phyloP scores from a whole-genome alignment of 1,140 invertebrate species.

The Bombus vancouverensis region DNA sequence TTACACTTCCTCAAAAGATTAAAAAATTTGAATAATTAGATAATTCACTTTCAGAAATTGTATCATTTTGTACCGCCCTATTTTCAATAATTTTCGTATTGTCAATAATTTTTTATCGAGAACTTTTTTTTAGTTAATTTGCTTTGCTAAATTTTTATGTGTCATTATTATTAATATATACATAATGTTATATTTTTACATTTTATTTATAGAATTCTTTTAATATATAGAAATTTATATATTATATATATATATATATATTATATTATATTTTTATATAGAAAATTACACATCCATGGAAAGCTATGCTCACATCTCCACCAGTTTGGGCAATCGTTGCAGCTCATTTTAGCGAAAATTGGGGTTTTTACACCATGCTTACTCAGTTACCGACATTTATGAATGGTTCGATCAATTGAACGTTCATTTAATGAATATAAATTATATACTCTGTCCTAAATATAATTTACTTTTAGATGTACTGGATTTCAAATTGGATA shows the following conservation, averaged over 20 bases:
- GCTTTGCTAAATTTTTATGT: background rate
- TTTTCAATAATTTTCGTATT: background rate
- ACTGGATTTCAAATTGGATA: constrained; percentile 87
- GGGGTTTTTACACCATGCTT: constrained; percentile 96
- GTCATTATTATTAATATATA: background rate
- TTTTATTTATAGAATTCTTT: background rate
- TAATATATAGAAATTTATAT: background rate
- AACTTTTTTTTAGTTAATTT: background rate
- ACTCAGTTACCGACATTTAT: constrained; percentile 96
- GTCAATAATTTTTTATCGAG: background rate
- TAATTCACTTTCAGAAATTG: background rate
- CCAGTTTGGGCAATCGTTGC: constrained; percentile 95
- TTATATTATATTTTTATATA: constrained; percentile 46
- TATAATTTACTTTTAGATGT: constrained; percentile 84
- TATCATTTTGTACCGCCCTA: background rate
- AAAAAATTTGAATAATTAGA: background rate
- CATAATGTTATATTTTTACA: background rate
- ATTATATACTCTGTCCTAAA: background rate
- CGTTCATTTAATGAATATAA: background rate
- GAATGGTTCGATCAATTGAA: constrained; percentile 84
- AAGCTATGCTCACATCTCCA: constrained; percentile 89
- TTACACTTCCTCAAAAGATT: background rate
- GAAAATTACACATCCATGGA: constrained; percentile 89
- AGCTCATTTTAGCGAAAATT: constrained; percentile 97
- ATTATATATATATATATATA: no score